Evolutionary conservation across 2,888 invertebrate genomes (phyloP).

Genomic region (Euplagia quadripunctaria): DNA sequence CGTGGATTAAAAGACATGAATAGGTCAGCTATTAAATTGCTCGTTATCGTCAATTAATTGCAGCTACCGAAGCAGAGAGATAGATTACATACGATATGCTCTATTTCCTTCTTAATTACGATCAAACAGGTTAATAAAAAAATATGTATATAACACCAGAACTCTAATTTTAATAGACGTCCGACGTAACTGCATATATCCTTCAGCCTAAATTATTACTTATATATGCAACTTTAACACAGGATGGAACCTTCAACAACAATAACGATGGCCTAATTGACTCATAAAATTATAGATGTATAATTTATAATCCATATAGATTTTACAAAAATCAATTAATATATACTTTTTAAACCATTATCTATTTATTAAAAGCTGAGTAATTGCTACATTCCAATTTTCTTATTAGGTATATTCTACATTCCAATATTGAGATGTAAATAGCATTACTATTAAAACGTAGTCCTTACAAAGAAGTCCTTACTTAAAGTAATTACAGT

Average conservation of each 20-base stretch:
- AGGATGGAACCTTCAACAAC: neutral
- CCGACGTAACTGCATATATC: neutral
- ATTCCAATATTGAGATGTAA: too few relatives aligned
- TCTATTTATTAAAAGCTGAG: too few relatives aligned
- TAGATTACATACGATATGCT: constrained; percentile 26
- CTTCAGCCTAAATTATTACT: neutral
- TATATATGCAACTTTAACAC: neutral
- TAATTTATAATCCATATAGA: too few relatives aligned
- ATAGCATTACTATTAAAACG: too few relatives aligned
- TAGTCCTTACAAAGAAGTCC: too few relatives aligned
- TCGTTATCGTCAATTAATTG: neutral
- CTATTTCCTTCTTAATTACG: constrained; percentile 24
- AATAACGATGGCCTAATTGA: neutral
- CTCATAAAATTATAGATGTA: too few relatives aligned
- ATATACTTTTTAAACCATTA: too few relatives aligned
- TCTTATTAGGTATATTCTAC: too few relatives aligned
- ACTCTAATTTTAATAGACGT: neutral
- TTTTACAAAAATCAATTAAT: too few relatives aligned
- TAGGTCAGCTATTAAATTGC: neutral
- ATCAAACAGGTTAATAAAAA: constrained; percentile 12
- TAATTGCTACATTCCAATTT: too few relatives aligned
- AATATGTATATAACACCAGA: neutral
- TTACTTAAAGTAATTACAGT: too few relatives aligned
- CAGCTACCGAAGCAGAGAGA: constrained; percentile 31
- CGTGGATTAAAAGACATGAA: neutral